Percentiles rank a stretch among this genome's conserved stretches.
These are phyloP conservation scores for Deilephila elpenor DNA, from an alignment of 2,888 invertebrate species.

Conservation along the genomic window DNA sequence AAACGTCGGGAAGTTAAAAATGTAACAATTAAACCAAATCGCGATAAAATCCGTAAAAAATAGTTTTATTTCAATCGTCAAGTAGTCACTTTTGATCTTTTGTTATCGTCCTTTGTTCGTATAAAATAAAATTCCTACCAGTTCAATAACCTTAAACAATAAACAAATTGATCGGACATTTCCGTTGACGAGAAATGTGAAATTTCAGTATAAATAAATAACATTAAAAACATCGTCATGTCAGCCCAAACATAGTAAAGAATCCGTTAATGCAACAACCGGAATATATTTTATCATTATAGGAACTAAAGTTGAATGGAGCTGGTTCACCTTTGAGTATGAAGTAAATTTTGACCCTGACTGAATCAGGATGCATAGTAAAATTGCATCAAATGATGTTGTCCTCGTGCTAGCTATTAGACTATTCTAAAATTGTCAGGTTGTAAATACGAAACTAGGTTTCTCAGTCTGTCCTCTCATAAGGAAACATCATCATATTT, in stretches of 20 bases:
- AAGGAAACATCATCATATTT: too few species aligned
- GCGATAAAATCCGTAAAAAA: too few species aligned
- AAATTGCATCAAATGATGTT: too few species aligned
- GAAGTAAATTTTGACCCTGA: neutral
- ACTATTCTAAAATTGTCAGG: too few species aligned
- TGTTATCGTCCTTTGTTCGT: neutral
- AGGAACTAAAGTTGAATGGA: neutral
- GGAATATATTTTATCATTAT: constrained; percentile 1
- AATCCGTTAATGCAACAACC: neutral
- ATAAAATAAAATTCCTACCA: neutral
- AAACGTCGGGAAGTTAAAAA: too few species aligned
- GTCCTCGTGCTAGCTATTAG: too few species aligned
- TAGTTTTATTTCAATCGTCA: too few species aligned
- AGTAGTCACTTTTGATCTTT: neutral
- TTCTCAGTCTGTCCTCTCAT: too few species aligned
- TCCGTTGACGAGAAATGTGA: constrained; percentile 14
- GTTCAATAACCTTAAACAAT: neutral
- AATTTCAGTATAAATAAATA: constrained; percentile 2
- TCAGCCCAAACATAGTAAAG: neutral
- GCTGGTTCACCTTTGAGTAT: neutral
- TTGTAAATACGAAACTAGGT: too few species aligned
- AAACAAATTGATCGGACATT: constrained; percentile 1
- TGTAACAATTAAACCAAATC: too few species aligned
- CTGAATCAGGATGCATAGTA: too few species aligned
- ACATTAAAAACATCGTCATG: neutral